A percentile compares a stretch with the other conserved stretches of the same genome.
These are phyloP conservation scores for Coptodon bakossiorum DNA, from an alignment of 2,113 vertebrate genomes.

Conservation along the genomic window DNA sequence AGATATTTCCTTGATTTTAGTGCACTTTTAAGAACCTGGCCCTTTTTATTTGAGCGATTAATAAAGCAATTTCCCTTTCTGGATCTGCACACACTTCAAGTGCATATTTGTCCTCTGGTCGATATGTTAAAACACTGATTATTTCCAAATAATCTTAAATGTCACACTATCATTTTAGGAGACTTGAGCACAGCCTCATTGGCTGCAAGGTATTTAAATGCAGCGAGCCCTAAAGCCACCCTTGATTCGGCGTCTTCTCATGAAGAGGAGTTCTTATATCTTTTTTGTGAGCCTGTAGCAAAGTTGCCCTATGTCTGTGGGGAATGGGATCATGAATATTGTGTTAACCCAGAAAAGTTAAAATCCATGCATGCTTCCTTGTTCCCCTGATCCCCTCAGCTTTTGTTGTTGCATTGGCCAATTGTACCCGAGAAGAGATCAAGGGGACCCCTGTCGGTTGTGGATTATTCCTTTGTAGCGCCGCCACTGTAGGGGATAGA, in stretches of 20 bases:
- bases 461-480: constrained; percentile 66
- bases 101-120: not conserved
- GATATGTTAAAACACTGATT: not conserved
- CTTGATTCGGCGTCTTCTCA: constrained; percentile 18
- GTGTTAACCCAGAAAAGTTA: constrained; percentile 65
- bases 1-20: constrained; percentile 54
- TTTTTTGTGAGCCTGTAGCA: constrained; percentile 38
- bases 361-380: constrained; percentile 59
- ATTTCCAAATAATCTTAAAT: constrained; percentile 22
- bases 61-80: not conserved
- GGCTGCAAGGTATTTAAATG: constrained; percentile 49
- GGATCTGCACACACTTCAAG: not conserved
- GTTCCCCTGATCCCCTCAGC: constrained; percentile 62
- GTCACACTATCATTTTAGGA: not conserved
- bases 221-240: constrained; percentile 19
- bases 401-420: constrained; percentile 66
- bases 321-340: constrained; percentile 63
- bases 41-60: constrained; percentile 73
- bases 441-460: constrained; percentile 64
- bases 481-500: constrained; percentile 60
- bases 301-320: constrained; percentile 48
- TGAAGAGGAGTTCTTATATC: constrained; percentile 17
- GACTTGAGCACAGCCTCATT: not conserved
- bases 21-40: constrained; percentile 47
- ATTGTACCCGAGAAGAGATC: constrained; percentile 64